A percentile compares a stretch with the other conserved stretches of the same genome.
Evolutionary conservation across 1,140 invertebrate species (phyloP).

Genomic region (Trichonephila clavipes): DNA sequence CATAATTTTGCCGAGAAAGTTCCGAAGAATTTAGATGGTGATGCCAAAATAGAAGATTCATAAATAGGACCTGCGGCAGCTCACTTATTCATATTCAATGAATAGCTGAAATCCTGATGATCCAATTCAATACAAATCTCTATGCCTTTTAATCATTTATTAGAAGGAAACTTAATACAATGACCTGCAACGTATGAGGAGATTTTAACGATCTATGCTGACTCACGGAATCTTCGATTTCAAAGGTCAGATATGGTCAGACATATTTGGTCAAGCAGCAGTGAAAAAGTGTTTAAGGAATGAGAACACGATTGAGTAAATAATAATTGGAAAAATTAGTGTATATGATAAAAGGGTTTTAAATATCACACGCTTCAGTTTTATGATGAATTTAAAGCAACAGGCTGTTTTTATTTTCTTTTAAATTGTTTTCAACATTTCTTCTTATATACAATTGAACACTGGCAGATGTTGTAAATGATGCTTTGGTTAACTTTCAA

Average conservation of each 20-base stretch:
- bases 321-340: too few relatives aligned
- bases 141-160: conserved; percentile 47
- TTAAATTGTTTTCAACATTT: too few relatives aligned
- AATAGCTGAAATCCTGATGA: conserved; percentile 26
- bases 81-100: conserved; percentile 26
- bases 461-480: too few relatives aligned
- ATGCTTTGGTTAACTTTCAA: too few relatives aligned
- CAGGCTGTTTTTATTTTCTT: too few relatives aligned
- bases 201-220: background rate
- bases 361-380: too few relatives aligned
- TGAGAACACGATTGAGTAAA: too few relatives aligned
- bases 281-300: too few relatives aligned
- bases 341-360: too few relatives aligned
- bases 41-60: background rate
- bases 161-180: conserved; percentile 20
- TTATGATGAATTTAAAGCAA: too few relatives aligned
- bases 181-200: background rate
- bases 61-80: background rate
- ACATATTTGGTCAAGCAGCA: background rate
- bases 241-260: background rate
- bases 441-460: too few relatives aligned
- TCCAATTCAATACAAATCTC: conserved; percentile 48
- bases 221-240: background rate
- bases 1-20: background rate
- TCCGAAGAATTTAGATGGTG: background rate